phyloP scores from a whole-genome alignment of 2,888 invertebrate species.

The Synergus itoensis region DNA sequence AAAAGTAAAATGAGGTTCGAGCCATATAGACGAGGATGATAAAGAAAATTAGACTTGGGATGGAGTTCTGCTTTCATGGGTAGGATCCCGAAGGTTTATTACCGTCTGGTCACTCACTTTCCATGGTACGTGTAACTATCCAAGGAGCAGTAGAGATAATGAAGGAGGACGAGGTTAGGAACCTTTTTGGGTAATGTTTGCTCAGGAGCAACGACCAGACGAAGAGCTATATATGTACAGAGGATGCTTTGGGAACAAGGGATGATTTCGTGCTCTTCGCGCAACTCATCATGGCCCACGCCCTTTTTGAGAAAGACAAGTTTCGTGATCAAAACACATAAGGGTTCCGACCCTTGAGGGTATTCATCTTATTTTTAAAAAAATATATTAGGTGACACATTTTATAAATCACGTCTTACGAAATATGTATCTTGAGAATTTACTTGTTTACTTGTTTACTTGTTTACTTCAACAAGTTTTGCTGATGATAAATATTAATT shows the following conservation, averaged over 20 bases:
- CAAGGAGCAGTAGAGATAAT: not conserved
- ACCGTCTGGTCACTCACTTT: not conserved
- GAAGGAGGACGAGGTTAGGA: slow-evolving; percentile 10
- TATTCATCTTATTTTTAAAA: not conserved
- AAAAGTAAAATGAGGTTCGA: slow-evolving; percentile 44
- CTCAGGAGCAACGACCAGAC: slow-evolving; percentile 30
- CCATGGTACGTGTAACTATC: not conserved
- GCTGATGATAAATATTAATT: too few species aligned
- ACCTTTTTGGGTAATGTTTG: slow-evolving; percentile 23
- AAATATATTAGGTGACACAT: not conserved
- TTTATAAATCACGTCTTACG: not conserved
- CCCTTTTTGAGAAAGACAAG: slow-evolving; percentile 26
- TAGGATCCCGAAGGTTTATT: not conserved
- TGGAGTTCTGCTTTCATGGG: not conserved
- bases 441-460: too few species aligned
- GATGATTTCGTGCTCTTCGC: not conserved
- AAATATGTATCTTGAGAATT: not conserved
- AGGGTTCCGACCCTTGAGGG: not conserved
- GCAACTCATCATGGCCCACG: slow-evolving; percentile 18
- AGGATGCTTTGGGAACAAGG: slow-evolving; percentile 18
- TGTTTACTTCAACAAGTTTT: too few species aligned
- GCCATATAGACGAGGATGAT: slow-evolving; percentile 32
- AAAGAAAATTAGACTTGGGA: slow-evolving; percentile 20
- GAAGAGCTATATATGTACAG: not conserved
- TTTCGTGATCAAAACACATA: not conserved